These are phyloP conservation scores for Leptopilina drosophilae DNA, from an alignment of 2,888 invertebrate genomes.

Conservation along the genomic window DNA sequence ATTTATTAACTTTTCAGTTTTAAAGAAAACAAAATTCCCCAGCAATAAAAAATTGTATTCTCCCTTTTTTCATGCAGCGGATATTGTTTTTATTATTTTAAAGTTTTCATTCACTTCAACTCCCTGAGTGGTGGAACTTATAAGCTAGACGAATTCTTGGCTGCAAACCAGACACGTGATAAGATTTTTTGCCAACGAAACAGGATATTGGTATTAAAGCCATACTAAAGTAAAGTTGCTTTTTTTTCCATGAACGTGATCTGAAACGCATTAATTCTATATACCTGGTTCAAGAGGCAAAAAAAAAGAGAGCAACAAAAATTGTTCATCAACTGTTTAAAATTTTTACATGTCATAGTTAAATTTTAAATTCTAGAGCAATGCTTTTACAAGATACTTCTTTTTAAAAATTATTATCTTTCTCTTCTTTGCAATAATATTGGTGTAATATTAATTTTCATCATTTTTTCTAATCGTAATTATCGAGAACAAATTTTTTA, in stretches of 20 bases:
- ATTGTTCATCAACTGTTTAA: not conserved
- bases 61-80: not conserved
- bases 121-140: not conserved
- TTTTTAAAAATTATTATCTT: no score
- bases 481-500: not conserved
- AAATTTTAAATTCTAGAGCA: no score
- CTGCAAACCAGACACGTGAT: slow-evolving; percentile 28
- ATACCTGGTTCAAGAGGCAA: not conserved
- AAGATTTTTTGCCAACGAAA: slow-evolving; percentile 17
- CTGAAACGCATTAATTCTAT: slow-evolving; percentile 1
- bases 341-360: no score
- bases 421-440: no score
- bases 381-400: no score
- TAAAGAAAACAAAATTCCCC: no score
- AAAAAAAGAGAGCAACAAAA: not conserved
- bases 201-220: slow-evolving; percentile 28
- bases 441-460: no score
- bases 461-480: not conserved
- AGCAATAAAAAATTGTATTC: not conserved
- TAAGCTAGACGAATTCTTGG: slow-evolving; percentile 20
- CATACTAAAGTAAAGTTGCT: slow-evolving; percentile 10
- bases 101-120: slow-evolving; percentile 8
- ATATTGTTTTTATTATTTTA: not conserved
- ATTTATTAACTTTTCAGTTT: no score
- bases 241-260: slow-evolving; percentile 17